phyloP scores from a whole-genome alignment of 2,113 vertebrate species.

The Diadophis punctatus region DNA sequence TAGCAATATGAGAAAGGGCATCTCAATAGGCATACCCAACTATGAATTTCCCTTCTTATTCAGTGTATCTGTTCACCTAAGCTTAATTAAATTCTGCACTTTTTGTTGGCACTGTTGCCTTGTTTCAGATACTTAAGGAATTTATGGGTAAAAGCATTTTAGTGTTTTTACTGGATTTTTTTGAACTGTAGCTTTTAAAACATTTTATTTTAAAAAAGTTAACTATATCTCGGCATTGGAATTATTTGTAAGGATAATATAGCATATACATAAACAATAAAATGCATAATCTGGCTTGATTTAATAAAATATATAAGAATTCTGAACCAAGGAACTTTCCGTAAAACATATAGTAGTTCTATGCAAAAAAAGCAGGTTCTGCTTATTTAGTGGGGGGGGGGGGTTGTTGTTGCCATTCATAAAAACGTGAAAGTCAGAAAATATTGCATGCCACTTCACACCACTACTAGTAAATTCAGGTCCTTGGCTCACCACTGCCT shows the following conservation, averaged over 20 bases:
- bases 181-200: neutral
- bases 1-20: neutral
- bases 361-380: neutral
- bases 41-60: neutral
- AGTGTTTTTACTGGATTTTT: neutral
- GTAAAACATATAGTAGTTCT: neutral
- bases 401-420: neutral
- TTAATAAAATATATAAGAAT: neutral
- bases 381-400: no score
- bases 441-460: neutral
- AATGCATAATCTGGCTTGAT: neutral
- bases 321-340: neutral
- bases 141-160: neutral
- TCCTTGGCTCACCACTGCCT: no score
- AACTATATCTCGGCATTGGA: neutral
- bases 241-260: neutral
- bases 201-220: neutral
- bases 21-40: neutral
- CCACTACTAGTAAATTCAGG: neutral
- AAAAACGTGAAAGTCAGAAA: neutral
- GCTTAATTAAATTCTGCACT: neutral
- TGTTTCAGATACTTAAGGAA: neutral
- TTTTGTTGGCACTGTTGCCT: neutral
- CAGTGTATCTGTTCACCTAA: neutral
- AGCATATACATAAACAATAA: neutral